Conservation (phyloP, 2,888 invertebrate species). For the Acronicta leporina region DNA sequence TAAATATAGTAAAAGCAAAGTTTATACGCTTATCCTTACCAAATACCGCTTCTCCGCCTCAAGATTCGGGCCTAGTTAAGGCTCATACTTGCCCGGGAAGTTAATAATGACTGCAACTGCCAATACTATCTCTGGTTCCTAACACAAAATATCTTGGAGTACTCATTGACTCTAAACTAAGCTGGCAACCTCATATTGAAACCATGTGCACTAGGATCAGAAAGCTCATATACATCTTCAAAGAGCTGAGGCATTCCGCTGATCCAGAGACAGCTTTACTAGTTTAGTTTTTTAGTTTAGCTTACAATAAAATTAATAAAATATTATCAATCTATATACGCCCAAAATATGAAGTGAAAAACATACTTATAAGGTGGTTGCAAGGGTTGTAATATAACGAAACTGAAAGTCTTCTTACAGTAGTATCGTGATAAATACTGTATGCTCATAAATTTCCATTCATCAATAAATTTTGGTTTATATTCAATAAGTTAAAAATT, state of each 20-base stretch:
- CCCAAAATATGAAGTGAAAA: no score
- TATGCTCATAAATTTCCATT: no score
- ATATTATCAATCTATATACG: no score
- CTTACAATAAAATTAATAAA: no score
- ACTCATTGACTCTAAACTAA: neutral
- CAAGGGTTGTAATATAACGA: no score
- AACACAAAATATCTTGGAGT: neutral
- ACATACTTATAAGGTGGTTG: no score
- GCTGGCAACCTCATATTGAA: neutral
- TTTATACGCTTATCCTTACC: neutral
- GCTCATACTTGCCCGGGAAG: neutral
- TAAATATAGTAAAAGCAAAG: neutral
- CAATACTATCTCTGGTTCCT: neutral
- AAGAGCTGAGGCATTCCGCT: neutral
- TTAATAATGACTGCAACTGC: neutral
- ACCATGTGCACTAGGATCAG: neutral
- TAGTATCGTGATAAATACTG: no score
- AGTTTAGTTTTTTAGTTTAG: neutral
- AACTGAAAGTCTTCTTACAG: no score
- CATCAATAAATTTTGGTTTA: no score
- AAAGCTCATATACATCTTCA: slow-evolving; percentile 4
- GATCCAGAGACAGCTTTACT: neutral
- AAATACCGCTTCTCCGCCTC: neutral
- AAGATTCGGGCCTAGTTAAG: neutral
- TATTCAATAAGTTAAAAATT: no score